A percentile compares a stretch with the other conserved stretches of the same genome.
phyloP scores from a whole-genome alignment of 2,888 invertebrate species.

The Phasia obesa region DNA sequence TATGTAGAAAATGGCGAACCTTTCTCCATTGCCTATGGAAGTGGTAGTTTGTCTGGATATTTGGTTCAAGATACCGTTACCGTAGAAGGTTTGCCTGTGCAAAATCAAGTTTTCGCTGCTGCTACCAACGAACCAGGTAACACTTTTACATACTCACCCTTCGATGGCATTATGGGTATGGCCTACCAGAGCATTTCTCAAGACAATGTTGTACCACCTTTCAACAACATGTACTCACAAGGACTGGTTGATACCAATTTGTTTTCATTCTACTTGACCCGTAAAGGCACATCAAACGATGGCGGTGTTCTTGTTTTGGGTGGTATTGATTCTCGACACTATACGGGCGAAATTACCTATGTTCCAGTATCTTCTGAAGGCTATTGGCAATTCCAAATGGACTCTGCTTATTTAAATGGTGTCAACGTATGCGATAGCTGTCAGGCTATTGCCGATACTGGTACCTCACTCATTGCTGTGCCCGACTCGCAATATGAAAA shows the following conservation, averaged over 20 bases:
- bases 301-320: constrained; percentile 96
- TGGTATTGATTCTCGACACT: constrained; percentile 94
- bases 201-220: constrained; percentile 93
- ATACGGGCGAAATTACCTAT: constrained; percentile 86
- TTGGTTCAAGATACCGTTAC: constrained; percentile 93
- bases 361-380: constrained; percentile 90
- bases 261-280: constrained; percentile 96
- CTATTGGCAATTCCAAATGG: constrained; percentile 98
- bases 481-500: constrained; percentile 88
- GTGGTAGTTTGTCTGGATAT: constrained; percentile 96
- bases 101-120: constrained; percentile 95
- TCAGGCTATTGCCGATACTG: constrained; percentile 96
- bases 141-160: constrained; percentile 97
- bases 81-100: constrained; percentile 86
- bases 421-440: constrained; percentile 88
- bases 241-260: constrained; percentile 87
- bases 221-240: constrained; percentile 95
- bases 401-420: constrained; percentile 84
- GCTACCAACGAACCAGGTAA: constrained; percentile 95
- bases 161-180: constrained; percentile 98
- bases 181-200: constrained; percentile 93
- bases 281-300: constrained; percentile 86
- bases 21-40: constrained; percentile 96
- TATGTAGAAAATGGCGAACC: constrained; percentile 93
- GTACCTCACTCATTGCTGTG: constrained; percentile 96